A percentile compares a stretch with the other conserved stretches of the same genome.
Conservation (phyloP, 2,888 invertebrate species). For the Gisinianus flammeolus region DNA sequence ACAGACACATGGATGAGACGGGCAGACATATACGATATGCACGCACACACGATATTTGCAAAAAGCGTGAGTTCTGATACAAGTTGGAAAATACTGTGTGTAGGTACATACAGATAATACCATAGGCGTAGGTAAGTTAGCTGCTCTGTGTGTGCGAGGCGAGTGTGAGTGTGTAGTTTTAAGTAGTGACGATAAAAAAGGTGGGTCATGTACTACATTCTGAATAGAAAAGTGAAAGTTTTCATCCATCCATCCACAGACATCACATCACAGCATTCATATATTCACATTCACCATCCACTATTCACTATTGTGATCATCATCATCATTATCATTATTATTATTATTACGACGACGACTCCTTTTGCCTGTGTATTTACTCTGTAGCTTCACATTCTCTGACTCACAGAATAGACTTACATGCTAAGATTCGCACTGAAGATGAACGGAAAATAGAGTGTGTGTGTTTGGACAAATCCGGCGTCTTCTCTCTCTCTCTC, state of each 20-base stretch:
- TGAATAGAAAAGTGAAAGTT: constrained; percentile 39
- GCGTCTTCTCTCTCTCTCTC: background rate
- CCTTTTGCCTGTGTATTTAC: background rate
- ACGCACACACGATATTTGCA: constrained; percentile 12
- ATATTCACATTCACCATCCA: constrained; percentile 30
- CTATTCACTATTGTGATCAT: constrained; percentile 21
- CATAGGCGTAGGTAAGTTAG: constrained; percentile 12
- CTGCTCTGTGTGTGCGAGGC: background rate
- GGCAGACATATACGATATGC: too few relatives aligned
- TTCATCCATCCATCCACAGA: constrained; percentile 1
- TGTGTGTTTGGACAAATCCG: background rate
- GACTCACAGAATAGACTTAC: background rate
- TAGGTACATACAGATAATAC: background rate
- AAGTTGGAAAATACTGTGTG: background rate
- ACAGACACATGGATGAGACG: too few relatives aligned
- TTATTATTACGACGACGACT: background rate
- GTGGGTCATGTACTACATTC: constrained; percentile 41
- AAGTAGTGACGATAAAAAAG: constrained; percentile 37
- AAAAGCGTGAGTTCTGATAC: constrained; percentile 7
- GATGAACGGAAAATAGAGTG: background rate
- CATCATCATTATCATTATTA: constrained; percentile 18
- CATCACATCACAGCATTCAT: background rate
- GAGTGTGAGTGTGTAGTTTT: constrained; percentile 4
- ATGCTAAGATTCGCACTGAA: background rate
- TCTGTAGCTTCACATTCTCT: background rate